Evolutionary conservation across 2,888 invertebrate genomes (phyloP).

Genomic region (Lithophane socia): DNA sequence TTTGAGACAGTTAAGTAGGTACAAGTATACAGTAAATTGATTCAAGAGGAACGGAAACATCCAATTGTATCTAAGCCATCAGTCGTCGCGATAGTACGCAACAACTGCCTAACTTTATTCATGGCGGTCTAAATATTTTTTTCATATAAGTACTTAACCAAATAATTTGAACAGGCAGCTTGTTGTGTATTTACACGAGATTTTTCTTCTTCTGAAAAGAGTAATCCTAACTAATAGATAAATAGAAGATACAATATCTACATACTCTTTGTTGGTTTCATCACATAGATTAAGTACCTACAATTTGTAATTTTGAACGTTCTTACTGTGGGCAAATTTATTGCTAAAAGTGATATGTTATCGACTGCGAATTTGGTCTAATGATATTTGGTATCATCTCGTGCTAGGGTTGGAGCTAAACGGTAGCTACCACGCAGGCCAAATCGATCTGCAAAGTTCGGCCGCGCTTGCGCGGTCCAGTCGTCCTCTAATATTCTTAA

Average conservation of each 20-base stretch:
- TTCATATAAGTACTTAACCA: neutral
- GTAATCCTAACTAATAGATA: neutral
- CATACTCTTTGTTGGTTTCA: neutral
- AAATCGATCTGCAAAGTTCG: conserved; percentile 39
- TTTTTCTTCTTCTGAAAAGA: neutral
- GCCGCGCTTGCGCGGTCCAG: conserved; percentile 48
- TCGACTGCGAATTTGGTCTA: conserved; percentile 41
- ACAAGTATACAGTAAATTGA: conserved; percentile 75
- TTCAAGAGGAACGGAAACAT: conserved; percentile 83
- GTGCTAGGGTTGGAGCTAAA: conserved; percentile 13
- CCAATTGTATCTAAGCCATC: conserved; percentile 83
- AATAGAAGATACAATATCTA: neutral
- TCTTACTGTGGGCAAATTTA: too few species aligned
- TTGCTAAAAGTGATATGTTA: conserved; percentile 15
- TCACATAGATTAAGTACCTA: neutral
- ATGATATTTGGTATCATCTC: conserved; percentile 32
- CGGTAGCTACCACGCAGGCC: conserved; percentile 25
- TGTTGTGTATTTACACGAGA: too few species aligned
- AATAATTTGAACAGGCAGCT: neutral
- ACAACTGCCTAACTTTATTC: conserved; percentile 51
- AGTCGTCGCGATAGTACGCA: conserved; percentile 59
- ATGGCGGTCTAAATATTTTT: conserved; percentile 27
- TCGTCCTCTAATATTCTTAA: conserved; percentile 17
- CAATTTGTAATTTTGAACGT: neutral
- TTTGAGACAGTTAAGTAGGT: conserved; percentile 64